Percentiles rank a stretch among this genome's conserved stretches.
phyloP scores from a whole-genome alignment of 1,140 invertebrate species.

The Macrobrachium rosenbergii region DNA sequence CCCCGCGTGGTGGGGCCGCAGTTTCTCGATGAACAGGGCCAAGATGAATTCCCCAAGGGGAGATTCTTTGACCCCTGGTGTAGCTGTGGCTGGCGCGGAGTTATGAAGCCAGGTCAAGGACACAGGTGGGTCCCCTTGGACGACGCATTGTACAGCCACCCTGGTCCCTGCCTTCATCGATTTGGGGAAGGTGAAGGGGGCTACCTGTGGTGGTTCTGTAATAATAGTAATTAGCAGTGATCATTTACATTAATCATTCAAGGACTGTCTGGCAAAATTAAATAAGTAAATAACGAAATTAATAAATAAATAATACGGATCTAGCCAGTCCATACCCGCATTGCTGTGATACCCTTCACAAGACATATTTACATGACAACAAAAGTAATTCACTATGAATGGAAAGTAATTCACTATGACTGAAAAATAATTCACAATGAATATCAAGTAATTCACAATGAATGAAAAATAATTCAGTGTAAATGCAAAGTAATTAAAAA shows the following conservation, averaged over 20 bases:
- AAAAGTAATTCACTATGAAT: too few species aligned
- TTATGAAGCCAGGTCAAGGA: constrained; percentile 84
- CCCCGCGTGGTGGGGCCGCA: constrained; percentile 84
- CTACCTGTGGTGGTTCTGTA: constrained; percentile 64
- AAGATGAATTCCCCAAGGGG: constrained; percentile 89
- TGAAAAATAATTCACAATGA: too few species aligned
- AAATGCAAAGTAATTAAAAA: too few species aligned
- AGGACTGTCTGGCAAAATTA: background rate
- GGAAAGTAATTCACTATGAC: too few species aligned
- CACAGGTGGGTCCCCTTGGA: constrained; percentile 94
- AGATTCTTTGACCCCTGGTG: constrained; percentile 75
- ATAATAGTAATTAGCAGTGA: background rate
- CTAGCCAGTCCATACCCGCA: too few species aligned
- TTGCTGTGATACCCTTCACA: too few species aligned
- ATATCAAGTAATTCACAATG: too few species aligned
- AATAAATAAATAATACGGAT: too few species aligned
- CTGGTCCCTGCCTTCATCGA: constrained; percentile 65
- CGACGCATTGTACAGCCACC: constrained; percentile 85
- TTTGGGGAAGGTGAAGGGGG: constrained; percentile 57
- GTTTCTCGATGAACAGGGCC: constrained; percentile 88
- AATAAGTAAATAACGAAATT: too few species aligned
- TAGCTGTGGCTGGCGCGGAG: constrained; percentile 75
- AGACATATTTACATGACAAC: too few species aligned
- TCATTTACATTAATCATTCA: background rate
- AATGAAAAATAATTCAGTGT: too few species aligned